Evolutionary conservation across 2,113 vertebrate genomes (phyloP), one percentile per base, ranked within the genome.

Genomic region (Mesoclemmys tuberculata): DNA sequence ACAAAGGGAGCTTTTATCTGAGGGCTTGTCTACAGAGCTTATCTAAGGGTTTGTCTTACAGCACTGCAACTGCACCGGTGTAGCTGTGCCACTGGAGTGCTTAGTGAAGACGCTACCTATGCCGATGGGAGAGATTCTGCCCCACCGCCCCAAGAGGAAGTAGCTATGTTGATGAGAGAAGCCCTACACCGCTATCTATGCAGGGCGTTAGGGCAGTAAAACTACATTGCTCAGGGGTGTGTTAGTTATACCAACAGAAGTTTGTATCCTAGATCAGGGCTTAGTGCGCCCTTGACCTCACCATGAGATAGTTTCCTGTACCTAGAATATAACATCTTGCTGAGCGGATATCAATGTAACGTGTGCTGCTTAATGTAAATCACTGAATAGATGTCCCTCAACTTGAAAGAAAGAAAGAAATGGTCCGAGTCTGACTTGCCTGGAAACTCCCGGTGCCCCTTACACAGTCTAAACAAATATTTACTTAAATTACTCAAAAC

Each of bases 401-500:
- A 71, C 58, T 74, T 49, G 31, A 48, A 35, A 92, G 10, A 61
- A 48, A 48, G 48, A 85, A 85, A 80, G 80, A 90, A 78, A 88
- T n/a, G 0, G 0, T 12, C 82, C 19, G 46, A 48, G 61, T 48
- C 31, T 85, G 78, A 74, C 84, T 80, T 78, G 52, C n/a, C 86
- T 91, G 87, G 68, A 91, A 93, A 92, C 80, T 94, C 48, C 82
- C 27, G 6, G 12, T 95, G 80, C 93, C 90, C 77, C 92, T 96
- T 61, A 91, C 51, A 83, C 49, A 89, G 91, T 91, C 93, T 94
- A 96, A 98, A 92, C 90, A 96, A 97, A 95, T 97, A 94, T 86
- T 97, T 93, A 85, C 91, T 84, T 74, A 44, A 97, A 88, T 96
- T 90, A 88, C 88, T 93, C 80, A 58, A 48, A 95, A 93, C 2